A percentile compares a stretch with the other conserved stretches of the same genome.
Evolutionary conservation across 2,888 invertebrate genomes (phyloP).

Genomic region (Cheilosia soror): DNA sequence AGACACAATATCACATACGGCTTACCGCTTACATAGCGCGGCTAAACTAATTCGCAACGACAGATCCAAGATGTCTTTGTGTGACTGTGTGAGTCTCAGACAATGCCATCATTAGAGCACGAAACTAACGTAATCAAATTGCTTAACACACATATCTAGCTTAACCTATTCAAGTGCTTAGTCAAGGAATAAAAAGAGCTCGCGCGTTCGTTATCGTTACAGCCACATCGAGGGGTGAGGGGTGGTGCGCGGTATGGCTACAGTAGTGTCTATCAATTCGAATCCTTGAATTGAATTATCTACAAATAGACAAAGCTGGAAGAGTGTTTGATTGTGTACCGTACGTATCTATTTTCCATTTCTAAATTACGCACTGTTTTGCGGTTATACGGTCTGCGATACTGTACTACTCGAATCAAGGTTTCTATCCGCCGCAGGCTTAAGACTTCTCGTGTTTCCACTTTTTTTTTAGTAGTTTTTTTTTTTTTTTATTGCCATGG

Average conservation of each 20-base stretch:
- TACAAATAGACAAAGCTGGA: not conserved
- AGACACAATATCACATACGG: not conserved
- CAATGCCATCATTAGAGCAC: constrained; percentile 11
- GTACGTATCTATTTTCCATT: constrained; percentile 15
- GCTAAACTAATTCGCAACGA: constrained; percentile 7
- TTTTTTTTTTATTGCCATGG: not conserved
- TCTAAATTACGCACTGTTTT: constrained; percentile 31
- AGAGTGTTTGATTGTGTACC: not conserved
- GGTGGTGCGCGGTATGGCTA: no score
- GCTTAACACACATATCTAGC: not conserved
- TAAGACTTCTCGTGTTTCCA: constrained; percentile 33
- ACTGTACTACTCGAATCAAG: constrained; percentile 33
- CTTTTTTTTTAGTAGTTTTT: not conserved
- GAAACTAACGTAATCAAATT: constrained; percentile 4
- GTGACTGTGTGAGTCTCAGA: not conserved
- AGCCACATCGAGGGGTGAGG: no score
- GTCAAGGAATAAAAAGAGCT: not conserved
- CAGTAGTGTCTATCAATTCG: no score
- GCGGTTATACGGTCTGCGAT: constrained; percentile 17
- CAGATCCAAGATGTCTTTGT: not conserved
- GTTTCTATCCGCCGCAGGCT: constrained; percentile 28
- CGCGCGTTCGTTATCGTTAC: not conserved
- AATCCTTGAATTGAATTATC: constrained; percentile 12
- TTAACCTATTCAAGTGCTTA: constrained; percentile 4
- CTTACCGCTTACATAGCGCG: not conserved